Evolutionary conservation across 1,140 invertebrate species (phyloP), one percentile per base, ranked within the genome.

Genomic region (Nilaparvata lugens): DNA sequence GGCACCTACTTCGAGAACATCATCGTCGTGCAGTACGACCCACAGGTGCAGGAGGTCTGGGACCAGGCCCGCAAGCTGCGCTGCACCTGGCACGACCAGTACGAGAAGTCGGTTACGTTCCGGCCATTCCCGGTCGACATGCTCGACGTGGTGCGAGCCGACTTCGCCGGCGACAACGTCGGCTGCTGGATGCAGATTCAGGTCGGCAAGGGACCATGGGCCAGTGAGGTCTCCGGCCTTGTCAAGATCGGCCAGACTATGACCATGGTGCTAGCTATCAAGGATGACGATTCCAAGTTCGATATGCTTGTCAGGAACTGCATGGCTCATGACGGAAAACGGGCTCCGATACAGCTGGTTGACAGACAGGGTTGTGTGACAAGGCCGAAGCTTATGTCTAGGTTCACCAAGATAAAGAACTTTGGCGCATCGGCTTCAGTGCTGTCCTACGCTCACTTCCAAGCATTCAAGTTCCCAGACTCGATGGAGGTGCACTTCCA

Each of bases 401-500:
- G 87, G 59, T 95, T 96, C 70, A 93, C 91, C 0, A 95, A 96
- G 69, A 95, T 96, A 62, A 95, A 95, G 73, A 95, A 95, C 71
- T 96, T 95, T 60, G 93, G 93, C 7, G 87, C 91, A 0, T 91
- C 88, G 57, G 93, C 93, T 4, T 93, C 90, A 1, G 91, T 95
- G 1, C 75, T 95, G 2, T 93, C 91, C 0, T 95, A 94, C 67
- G 91, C 93, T 0, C 91, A 95, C 71, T 95, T 95, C 82, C 89
- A 91, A 76, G 93, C 93, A 0, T 96, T 95, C 76, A 95, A 95
- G 71, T 95, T 96, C 77, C 93, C 93, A 0, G 93, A 95, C 70
- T 93, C 90, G 0, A 95, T 95, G 92, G 92, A 95, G 72, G 92
- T 96, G 0, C 93, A 95, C 71, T 95, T 96, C 79, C 92, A 95